Percentiles rank a stretch among this genome's conserved stretches.
Conservation (phyloP, 2,113 vertebrate genomes). For the Ictidomys tridecemlineatus region DNA sequence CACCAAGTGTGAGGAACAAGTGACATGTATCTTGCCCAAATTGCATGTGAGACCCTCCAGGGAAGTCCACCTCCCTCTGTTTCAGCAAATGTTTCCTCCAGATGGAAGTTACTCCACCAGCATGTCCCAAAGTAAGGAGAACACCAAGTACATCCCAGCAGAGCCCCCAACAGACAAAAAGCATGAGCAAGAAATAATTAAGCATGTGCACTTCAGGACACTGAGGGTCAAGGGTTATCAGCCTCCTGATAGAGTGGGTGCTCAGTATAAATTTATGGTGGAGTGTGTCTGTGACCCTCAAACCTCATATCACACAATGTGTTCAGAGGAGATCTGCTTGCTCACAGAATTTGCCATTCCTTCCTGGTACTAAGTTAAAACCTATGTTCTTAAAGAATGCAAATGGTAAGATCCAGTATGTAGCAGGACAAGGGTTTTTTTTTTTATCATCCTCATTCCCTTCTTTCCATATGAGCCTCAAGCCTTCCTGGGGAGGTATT, state of each 20-base stretch:
- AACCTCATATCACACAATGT: too few relatives aligned
- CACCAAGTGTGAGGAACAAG: neutral
- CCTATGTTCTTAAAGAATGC: neutral
- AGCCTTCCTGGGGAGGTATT: conserved; percentile 13
- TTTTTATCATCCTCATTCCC: neutral
- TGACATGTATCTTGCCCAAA: too few relatives aligned
- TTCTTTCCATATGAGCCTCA: neutral
- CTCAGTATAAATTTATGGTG: neutral
- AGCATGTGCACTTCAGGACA: neutral
- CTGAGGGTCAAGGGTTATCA: neutral
- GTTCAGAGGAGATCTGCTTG: neutral
- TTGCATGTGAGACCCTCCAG: neutral
- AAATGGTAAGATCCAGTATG: neutral
- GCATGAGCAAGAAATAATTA: neutral
- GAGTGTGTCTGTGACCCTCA: neutral
- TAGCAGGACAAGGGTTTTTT: neutral
- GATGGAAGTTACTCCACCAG: neutral
- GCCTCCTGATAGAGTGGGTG: neutral
- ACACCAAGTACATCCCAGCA: neutral
- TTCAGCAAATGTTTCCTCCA: neutral
- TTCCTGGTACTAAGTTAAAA: neutral
- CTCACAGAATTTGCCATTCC: neutral
- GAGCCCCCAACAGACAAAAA: neutral
- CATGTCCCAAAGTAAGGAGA: neutral
- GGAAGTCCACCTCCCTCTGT: neutral